Evolutionary conservation across 2,113 vertebrate genomes (phyloP), one percentile per base, ranked within the genome.

Genomic region (Glaucidium brasilianum): DNA sequence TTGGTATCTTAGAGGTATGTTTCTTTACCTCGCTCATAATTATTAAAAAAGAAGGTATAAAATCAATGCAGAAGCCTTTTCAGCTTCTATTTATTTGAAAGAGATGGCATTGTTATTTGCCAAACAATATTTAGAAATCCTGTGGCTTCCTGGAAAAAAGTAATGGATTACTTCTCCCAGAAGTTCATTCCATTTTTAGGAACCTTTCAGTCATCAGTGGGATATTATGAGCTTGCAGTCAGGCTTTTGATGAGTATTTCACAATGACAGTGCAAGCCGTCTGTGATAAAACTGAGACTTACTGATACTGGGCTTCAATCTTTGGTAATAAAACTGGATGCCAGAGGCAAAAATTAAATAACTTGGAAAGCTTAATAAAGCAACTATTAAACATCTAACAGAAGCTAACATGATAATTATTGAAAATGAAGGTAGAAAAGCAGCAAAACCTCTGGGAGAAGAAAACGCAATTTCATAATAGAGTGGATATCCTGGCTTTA

Each of bases 321-420:
- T 81, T 91, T 85, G 86, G 94, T 91, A 93, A 80, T 97, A 92
- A 97, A 95, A 96, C 23, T 90, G 82, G 81, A 81, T 95, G 94
- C 96, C 5, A 0, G 87, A 91, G 90, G 96, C 88, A 94, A 96
- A 96, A 92, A 96, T 94, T 92, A 92, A 97, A 85, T 90, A 89
- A 92, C 93, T 96, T 95, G n/a, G 77, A 96, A 92, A 78, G 60
- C 90, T 91, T 96, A 82, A 96, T 94, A 90, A 91, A 82, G 66
- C 53, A 94, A 64, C 32, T 93, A 63, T 95, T 96, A 95, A 97
- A 76, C 49, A 77, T 66, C 27, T 55, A 37, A n/a, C n/a, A 60
- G 79, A 93, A 76, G 74, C 47, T 97, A 89, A 83, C 83, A 41
- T 68, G 49, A 47, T 96, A 95, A 87, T 97, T 94, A 94, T 23